phyloP scores from a whole-genome alignment of 2,797 vertebrate genomes.

The Pseudomugil tenellus region DNA sequence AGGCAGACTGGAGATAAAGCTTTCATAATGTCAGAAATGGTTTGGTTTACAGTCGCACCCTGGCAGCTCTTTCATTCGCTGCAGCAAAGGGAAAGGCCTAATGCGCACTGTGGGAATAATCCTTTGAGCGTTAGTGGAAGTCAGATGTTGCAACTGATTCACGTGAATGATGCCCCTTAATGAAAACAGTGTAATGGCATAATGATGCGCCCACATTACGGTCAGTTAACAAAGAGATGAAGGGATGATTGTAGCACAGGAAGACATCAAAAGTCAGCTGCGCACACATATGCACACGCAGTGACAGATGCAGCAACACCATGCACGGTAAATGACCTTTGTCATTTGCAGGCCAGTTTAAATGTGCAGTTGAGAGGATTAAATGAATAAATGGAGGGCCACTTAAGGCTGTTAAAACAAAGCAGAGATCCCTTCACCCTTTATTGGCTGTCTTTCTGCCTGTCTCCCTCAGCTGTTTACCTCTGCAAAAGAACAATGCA shows the following conservation, averaged over 20 bases:
- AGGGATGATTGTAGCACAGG: conserved; percentile 49
- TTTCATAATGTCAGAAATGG: conserved; percentile 49
- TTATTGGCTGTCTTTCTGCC: conserved; percentile 39
- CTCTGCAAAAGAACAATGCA: conserved; percentile 99
- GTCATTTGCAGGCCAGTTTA: conserved; percentile 65
- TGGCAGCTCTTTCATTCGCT: conserved; percentile 60
- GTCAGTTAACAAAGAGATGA: conserved; percentile 67
- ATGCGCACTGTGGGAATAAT: conserved; percentile 55
- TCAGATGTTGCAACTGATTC: conserved; percentile 55
- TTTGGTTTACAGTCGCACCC: conserved; percentile 28
- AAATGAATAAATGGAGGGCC: conserved; percentile 66
- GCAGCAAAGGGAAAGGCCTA: conserved; percentile 30
- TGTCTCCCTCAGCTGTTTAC: conserved; percentile 91
- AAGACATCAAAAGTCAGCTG: conserved; percentile 60
- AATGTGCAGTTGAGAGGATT: conserved; percentile 76
- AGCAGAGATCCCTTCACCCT: conserved; percentile 45
- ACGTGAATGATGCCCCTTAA: conserved; percentile 63
- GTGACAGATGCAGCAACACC: conserved; percentile 29
- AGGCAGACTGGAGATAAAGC: conserved; percentile 47
- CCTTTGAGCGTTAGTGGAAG: conserved; percentile 45
- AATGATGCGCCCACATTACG: conserved; percentile 68
- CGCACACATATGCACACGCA: not conserved
- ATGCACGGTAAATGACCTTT: conserved; percentile 56
- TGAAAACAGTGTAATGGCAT: conserved; percentile 71
- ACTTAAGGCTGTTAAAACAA: conserved; percentile 72